Evolutionary conservation across 1,140 invertebrate species (phyloP).

Genomic region (Solenopsis invicta): DNA sequence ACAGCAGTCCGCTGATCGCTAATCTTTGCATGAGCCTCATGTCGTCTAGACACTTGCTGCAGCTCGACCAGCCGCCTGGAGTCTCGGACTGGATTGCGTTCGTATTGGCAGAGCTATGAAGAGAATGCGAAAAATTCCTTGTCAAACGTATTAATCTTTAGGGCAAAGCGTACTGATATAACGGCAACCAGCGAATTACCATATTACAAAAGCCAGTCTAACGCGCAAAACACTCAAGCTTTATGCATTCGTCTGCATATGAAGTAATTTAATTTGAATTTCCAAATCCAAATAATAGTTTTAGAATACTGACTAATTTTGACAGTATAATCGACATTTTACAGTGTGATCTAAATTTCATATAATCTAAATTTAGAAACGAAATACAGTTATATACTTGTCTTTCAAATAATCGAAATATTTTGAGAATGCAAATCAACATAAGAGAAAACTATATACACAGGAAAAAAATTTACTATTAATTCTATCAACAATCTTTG

Average conservation of each 20-base stretch:
- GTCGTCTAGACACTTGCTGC: constrained; percentile 77
- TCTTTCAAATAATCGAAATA: background rate
- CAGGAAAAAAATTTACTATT: no score
- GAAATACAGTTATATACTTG: no score
- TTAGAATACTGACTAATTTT: no score
- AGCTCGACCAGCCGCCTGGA: constrained; percentile 73
- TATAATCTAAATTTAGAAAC: no score
- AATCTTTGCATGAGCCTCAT: constrained; percentile 85
- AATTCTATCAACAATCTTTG: no score
- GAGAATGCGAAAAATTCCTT: constrained; percentile 38
- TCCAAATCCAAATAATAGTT: background rate
- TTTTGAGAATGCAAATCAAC: background rate
- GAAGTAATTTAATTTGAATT: background rate
- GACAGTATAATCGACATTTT: no score
- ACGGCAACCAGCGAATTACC: background rate
- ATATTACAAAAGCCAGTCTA: background rate
- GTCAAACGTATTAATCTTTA: constrained; percentile 21
- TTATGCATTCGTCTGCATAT: background rate
- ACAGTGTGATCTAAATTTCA: background rate
- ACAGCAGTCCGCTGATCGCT: constrained; percentile 84
- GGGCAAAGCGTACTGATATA: background rate
- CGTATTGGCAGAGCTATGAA: constrained; percentile 78
- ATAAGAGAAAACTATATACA: background rate
- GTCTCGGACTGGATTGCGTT: constrained; percentile 73
- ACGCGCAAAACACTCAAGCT: background rate